Conservation (phyloP, 2,797 vertebrate species). For the Syngnathus acus region DNA sequence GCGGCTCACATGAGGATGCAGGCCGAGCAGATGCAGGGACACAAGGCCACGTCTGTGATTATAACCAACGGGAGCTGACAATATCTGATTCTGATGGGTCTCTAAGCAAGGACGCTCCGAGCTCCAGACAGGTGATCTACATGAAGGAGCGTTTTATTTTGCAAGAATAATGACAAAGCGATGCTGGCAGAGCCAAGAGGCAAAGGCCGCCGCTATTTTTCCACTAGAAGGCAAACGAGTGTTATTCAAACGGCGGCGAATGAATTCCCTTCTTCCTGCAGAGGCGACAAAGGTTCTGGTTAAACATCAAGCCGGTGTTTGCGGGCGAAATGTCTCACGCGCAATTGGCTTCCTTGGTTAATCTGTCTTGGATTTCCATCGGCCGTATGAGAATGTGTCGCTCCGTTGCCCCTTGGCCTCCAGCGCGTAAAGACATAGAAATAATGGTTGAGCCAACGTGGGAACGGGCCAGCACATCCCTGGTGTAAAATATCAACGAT, state of each 20-base stretch:
- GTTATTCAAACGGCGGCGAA: slow-evolving; percentile 33
- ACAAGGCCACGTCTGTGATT: slow-evolving; percentile 93
- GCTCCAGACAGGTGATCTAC: neutral
- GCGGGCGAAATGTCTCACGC: slow-evolving; percentile 46
- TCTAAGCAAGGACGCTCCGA: slow-evolving; percentile 59
- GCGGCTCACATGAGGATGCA: slow-evolving; percentile 90
- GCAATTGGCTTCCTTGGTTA: slow-evolving; percentile 54
- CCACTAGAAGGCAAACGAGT: slow-evolving; percentile 37
- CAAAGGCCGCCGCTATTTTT: slow-evolving; percentile 23
- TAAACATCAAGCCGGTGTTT: slow-evolving; percentile 63
- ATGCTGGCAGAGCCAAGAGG: slow-evolving; percentile 15
- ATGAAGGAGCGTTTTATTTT: slow-evolving; percentile 6
- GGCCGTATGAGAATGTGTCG: slow-evolving; percentile 45
- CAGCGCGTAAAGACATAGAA: slow-evolving; percentile 17
- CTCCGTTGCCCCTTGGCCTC: slow-evolving; percentile 49
- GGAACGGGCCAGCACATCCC: slow-evolving; percentile 31
- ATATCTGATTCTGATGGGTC: slow-evolving; percentile 46
- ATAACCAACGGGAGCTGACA: slow-evolving; percentile 95
- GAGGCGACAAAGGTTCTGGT: slow-evolving; percentile 39
- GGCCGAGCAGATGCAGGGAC: slow-evolving; percentile 86
- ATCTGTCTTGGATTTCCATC: slow-evolving; percentile 58
- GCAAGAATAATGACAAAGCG: slow-evolving; percentile 22
- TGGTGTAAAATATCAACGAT: slow-evolving; percentile 59
- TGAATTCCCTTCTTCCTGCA: slow-evolving; percentile 28
- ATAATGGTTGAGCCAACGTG: slow-evolving; percentile 38